Conservation (phyloP, 2,888 invertebrate genomes). For the Bimastos eiseni region DNA sequence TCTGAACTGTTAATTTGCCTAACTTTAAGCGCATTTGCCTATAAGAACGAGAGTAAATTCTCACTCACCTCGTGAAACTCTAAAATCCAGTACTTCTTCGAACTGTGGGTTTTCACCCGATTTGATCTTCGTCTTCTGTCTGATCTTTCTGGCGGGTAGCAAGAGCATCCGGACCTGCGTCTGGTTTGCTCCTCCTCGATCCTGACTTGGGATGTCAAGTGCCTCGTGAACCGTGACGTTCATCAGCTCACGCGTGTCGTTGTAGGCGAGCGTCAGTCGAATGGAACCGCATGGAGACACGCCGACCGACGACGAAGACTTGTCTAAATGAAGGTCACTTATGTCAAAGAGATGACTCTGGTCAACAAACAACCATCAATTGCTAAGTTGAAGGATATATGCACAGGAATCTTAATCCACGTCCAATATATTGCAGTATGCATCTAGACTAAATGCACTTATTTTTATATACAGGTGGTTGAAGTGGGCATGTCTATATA, state of each 20-base stretch:
- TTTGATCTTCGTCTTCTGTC: conserved; percentile 89
- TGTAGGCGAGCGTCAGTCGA: conserved; percentile 85
- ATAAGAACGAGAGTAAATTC: background rate
- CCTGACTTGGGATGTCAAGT: conserved; percentile 73
- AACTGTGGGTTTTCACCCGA: conserved; percentile 88
- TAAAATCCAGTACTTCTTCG: conserved; percentile 87
- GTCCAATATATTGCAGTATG: background rate
- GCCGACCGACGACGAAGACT: conserved; percentile 31
- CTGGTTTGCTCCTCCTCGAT: conserved; percentile 50
- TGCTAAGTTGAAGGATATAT: background rate
- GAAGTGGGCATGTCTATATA: too few relatives aligned
- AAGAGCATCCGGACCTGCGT: conserved; percentile 72
- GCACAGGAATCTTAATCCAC: background rate
- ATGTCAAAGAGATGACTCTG: conserved; percentile 60
- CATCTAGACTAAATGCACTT: too few relatives aligned
- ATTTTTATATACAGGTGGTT: too few relatives aligned
- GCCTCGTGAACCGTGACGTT: conserved; percentile 84
- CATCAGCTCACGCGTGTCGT: conserved; percentile 69
- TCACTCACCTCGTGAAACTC: conserved; percentile 78
- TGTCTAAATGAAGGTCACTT: conserved; percentile 58
- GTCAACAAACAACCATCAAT: background rate
- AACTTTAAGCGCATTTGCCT: background rate
- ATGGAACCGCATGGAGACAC: conserved; percentile 72
- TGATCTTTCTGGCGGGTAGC: conserved; percentile 84
- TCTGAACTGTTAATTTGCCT: too few relatives aligned